These are phyloP conservation scores for Artibeus lituratus DNA, from an alignment of 2,797 vertebrate genomes.

Conservation along the genomic window DNA sequence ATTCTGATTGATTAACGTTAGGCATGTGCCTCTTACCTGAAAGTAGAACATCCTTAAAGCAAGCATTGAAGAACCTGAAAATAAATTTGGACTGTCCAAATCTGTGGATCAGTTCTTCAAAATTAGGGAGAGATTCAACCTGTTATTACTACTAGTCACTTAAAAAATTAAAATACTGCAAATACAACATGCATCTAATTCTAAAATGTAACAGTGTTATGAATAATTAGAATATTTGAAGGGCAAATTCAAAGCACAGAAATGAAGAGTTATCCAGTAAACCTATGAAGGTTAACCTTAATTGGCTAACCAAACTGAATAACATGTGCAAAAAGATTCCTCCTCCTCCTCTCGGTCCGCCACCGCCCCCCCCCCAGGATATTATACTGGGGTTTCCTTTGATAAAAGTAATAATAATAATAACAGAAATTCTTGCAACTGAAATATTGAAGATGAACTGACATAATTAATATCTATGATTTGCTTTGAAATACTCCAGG, in stretches of 20 bases:
- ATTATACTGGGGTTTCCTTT: background rate
- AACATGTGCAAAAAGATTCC: background rate
- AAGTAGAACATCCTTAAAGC: background rate
- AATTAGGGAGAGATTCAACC: background rate
- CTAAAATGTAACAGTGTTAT: background rate
- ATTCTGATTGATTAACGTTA: constrained; percentile 46
- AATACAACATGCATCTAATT: background rate
- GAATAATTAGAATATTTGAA: background rate
- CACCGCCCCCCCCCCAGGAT: background rate
- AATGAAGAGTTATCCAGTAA: background rate
- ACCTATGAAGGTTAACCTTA: background rate
- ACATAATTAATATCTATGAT: background rate
- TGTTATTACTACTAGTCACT: background rate
- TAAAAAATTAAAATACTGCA: background rate
- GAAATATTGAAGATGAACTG: background rate
- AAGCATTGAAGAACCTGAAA: background rate
- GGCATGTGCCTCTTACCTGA: constrained; percentile 67
- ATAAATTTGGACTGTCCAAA: background rate
- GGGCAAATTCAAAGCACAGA: background rate
- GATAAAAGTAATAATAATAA: background rate
- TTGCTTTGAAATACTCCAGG: background rate
- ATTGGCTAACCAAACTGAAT: background rate
- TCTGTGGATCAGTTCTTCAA: background rate
- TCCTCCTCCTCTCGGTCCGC: too few species aligned
- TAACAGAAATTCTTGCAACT: background rate